These are phyloP conservation scores for Lates calcarifer DNA, from an alignment of 2,113 vertebrate species.

Conservation along the genomic window DNA sequence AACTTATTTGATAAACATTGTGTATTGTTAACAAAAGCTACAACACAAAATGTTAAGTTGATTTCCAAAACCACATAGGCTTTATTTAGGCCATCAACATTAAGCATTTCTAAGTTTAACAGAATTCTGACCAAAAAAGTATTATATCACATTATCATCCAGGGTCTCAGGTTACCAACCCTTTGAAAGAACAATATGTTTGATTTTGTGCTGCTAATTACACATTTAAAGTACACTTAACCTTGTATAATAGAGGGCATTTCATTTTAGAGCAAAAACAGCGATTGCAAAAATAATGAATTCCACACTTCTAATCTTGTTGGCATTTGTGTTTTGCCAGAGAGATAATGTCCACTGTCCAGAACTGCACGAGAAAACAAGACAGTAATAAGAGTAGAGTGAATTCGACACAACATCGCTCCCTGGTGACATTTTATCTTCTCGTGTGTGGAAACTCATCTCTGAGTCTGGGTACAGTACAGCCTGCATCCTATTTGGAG, in stretches of 20 bases:
- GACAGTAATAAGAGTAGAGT: slow-evolving; percentile 11
- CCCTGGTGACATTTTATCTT: not conserved
- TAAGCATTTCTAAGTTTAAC: not conserved
- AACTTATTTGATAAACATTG: not conserved
- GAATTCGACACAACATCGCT: slow-evolving; percentile 18
- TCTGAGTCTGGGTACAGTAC: not conserved
- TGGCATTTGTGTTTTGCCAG: not conserved
- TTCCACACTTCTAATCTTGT: not conserved
- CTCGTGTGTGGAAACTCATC: not conserved
- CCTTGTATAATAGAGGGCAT: slow-evolving; percentile 3
- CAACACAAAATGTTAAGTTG: not conserved
- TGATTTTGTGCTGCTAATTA: slow-evolving; percentile 27
- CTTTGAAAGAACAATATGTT: not conserved
- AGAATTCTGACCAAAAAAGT: slow-evolving; percentile 22
- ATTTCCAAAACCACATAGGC: slow-evolving; percentile 2
- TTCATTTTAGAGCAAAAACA: not conserved
- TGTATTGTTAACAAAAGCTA: slow-evolving; percentile 19
- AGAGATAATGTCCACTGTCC: not conserved
- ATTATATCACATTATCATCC: not conserved
- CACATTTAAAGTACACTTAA: slow-evolving; percentile 9
- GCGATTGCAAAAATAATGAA: no score
- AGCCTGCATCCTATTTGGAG: not conserved
- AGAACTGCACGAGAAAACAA: slow-evolving; percentile 5
- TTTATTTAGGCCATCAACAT: slow-evolving; percentile 46
- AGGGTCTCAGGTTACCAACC: not conserved